Evolutionary conservation across 2,797 vertebrate species (phyloP).

Genomic region (Danio jaintianensis): DNA sequence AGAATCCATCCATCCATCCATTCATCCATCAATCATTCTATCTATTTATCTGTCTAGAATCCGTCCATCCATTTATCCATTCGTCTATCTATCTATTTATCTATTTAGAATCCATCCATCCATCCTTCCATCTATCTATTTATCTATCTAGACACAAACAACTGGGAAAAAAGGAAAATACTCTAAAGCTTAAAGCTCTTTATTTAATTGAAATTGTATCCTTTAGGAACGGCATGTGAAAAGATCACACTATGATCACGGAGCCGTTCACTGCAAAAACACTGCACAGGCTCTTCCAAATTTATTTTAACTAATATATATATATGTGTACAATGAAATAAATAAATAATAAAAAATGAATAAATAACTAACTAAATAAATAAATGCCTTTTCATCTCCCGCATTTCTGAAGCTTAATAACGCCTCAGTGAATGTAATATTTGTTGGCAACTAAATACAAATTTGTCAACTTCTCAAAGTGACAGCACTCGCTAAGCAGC

Average conservation of each 20-base stretch:
- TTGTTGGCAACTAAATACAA: constrained; percentile 19
- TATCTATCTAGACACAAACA: neutral
- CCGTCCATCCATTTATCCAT: no score
- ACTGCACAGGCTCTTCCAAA: neutral
- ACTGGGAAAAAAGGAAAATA: neutral
- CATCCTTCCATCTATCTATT: no score
- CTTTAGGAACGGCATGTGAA: neutral
- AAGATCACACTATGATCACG: constrained; percentile 1
- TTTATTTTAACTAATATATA: neutral
- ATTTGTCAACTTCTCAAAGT: constrained; percentile 8
- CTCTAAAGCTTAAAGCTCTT: no score
- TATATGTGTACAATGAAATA: no score
- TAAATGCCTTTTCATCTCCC: neutral
- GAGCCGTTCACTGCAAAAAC: neutral
- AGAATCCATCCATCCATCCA: no score
- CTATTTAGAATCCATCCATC: no score
- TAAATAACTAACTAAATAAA: no score
- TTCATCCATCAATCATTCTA: no score
- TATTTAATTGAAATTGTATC: neutral
- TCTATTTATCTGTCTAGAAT: no score
- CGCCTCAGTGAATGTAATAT: constrained; percentile 1
- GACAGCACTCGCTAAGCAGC: constrained; percentile 14
- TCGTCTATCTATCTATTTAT: no score
- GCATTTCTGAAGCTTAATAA: constrained; percentile 5
- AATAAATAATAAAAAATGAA: no score